Evolutionary conservation across 2,797 vertebrate genomes (phyloP), one percentile per base, ranked within the genome.

Genomic region (Craterocephalus amniculus): DNA sequence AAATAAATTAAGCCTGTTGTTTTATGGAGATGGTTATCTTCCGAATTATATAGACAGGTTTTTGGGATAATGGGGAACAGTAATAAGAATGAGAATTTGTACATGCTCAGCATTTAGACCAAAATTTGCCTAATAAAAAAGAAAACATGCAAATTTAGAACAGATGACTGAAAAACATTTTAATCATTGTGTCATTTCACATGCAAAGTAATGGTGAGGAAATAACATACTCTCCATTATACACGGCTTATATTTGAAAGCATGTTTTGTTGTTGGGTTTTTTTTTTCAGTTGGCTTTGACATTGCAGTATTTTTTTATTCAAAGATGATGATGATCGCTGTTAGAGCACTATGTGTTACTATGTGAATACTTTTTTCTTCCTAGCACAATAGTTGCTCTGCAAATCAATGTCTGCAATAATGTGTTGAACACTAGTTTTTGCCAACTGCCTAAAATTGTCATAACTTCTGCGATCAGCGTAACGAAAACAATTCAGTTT

Each of bases 371-470:
- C 27, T 20, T 32, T 55, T 31, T 61, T 58, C 12, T 62, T 40
- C 49, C 48, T 34, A 63, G 70, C 34, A 18, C 24, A 35, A 26
- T 4, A 66, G 58, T 67, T 70, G 27, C 72, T 81, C 40, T 76
- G 61, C 56, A 72, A 80, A 78, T 16, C 1, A 76, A 73, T 91
- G 83, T 89, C 24, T 38, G 58, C 63, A 78, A 63, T 74, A 61
- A 51, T 87, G 76, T 91, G 69, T 76, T 90, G 58, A 92, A 63
- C 71, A 83, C 79, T 86, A 87, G 78, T 89, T 83, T 92, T 83
- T 81, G 75, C 89, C 91, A 94, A 92, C 92, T 93, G 93, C 93
- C 92, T 92, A 91, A 94, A 93, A 94, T 91, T 73, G 85, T 93
- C 90, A 82, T 82, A 83, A 81, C 63, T 45, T 80, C 85, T 88